Percentiles rank a stretch among this genome's conserved stretches.
Conservation (phyloP, 37 sponge, comb jelly and placozoan species). For the Haliclona indistincta region DNA sequence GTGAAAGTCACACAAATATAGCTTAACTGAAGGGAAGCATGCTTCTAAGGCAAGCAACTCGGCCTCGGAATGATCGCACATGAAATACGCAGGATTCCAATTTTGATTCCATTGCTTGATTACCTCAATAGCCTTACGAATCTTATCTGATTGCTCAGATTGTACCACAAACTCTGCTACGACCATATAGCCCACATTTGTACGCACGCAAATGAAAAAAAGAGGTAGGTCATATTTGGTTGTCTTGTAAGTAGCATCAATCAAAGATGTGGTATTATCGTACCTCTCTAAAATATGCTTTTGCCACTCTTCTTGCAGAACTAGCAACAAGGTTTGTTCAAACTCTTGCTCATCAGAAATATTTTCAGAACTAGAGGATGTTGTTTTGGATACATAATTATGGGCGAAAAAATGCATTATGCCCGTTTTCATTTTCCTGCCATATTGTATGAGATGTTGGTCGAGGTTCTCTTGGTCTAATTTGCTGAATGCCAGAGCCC, state of each 20-base stretch:
- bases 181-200: slow-evolving; percentile 38
- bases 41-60: not conserved
- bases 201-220: slow-evolving; percentile 20
- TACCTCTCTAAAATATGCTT: slow-evolving; percentile 14
- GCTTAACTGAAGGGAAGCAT: not conserved
- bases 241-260: slow-evolving; percentile 34
- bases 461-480: too few species aligned
- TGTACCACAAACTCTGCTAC: slow-evolving; percentile 35
- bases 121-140: too few species aligned
- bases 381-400: too few species aligned
- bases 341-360: too few species aligned
- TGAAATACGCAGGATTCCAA: slow-evolving; percentile 28
- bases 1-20: slow-evolving; percentile 54
- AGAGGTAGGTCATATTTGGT: slow-evolving; percentile 35
- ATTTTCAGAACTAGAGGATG: too few species aligned
- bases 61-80: slow-evolving; percentile 37
- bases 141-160: too few species aligned
- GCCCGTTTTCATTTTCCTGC: too few species aligned
- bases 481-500: too few species aligned
- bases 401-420: too few species aligned
- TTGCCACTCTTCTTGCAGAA: slow-evolving; percentile 41
- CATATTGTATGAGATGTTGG: too few species aligned
- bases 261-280: slow-evolving; percentile 8
- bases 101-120: slow-evolving; percentile 22
- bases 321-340: slow-evolving; percentile 3